A percentile compares a stretch with the other conserved stretches of the same genome.
Conservation (phyloP, 2,888 invertebrate species). For the Himalopsyche anomala region DNA sequence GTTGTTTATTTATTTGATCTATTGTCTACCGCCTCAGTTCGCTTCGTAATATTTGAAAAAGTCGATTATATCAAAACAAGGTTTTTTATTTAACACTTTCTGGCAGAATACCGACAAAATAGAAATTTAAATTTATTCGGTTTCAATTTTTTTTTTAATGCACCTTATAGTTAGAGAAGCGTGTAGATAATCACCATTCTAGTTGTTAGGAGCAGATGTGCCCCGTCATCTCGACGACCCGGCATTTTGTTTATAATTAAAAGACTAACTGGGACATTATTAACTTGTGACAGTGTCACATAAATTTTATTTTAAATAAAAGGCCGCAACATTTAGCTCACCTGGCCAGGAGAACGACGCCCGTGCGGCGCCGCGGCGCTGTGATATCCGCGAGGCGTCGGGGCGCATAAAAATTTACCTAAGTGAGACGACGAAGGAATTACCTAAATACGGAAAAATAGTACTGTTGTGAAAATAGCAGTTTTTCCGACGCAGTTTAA, state of each 20-base stretch:
- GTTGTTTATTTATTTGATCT: too few species aligned
- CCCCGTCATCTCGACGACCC: conserved; percentile 1
- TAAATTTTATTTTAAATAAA: conserved; percentile 34
- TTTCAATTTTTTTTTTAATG: too few species aligned
- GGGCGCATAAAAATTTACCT: conserved; percentile 16
- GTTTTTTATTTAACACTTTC: too few species aligned
- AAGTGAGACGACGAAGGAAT: conserved; percentile 1
- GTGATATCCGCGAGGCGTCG: conserved; percentile 14
- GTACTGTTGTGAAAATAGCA: background rate
- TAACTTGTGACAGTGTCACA: conserved; percentile 8
- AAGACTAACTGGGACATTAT: conserved; percentile 18
- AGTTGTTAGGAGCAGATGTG: conserved; percentile 4
- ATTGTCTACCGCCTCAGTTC: too few species aligned
- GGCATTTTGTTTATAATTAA: conserved; percentile 21
- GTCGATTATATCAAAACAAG: too few species aligned
- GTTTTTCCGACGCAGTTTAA: background rate
- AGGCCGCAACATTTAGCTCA: conserved; percentile 34
- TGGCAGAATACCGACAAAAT: too few species aligned
- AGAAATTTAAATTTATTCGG: too few species aligned
- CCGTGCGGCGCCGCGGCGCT: background rate
- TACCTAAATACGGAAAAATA: conserved; percentile 6
- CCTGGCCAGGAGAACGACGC: conserved; percentile 14
- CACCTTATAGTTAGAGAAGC: background rate
- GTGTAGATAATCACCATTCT: background rate
- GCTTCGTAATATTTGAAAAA: too few species aligned